Evolutionary conservation across 2,888 invertebrate genomes (phyloP).

Genomic region (Acronicta leporina): DNA sequence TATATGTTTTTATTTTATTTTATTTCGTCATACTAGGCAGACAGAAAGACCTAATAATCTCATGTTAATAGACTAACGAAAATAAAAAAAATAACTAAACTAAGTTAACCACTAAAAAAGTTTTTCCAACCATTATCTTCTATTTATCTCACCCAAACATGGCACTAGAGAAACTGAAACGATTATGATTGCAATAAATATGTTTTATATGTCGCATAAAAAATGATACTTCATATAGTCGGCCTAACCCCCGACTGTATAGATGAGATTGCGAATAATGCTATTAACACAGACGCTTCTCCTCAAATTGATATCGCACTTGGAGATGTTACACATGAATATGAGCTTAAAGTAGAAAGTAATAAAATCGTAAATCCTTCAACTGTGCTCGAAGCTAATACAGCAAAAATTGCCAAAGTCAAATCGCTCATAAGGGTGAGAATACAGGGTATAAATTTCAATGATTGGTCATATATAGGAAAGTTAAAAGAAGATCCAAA

Average conservation of each 20-base stretch:
- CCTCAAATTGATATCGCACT: conserved; percentile 88
- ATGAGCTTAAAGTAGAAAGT: conserved; percentile 55
- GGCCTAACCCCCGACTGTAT: conserved; percentile 87
- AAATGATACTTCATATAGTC: conserved; percentile 85
- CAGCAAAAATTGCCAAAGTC: conserved; percentile 51
- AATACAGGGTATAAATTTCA: conserved; percentile 59
- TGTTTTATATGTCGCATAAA: conserved; percentile 89
- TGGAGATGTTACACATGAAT: conserved; percentile 59
- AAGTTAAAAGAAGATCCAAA: conserved; percentile 82
- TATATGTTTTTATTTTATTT: not conserved
- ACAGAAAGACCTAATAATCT: conserved; percentile 4
- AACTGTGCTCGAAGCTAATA: conserved; percentile 59
- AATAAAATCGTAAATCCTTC: conserved; percentile 62
- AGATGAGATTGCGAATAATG: conserved; percentile 89
- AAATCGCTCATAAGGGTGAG: conserved; percentile 58
- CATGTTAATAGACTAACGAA: conserved; percentile 44
- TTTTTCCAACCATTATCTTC: conserved; percentile 70
- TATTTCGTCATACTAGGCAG: not conserved
- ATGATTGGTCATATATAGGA: conserved; percentile 59
- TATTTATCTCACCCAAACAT: conserved; percentile 83
- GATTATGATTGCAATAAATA: conserved; percentile 89
- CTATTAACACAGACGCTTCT: conserved; percentile 90
- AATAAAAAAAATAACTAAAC: conserved; percentile 51
- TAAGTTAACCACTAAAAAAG: conserved; percentile 66
- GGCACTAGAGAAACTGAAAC: conserved; percentile 82